Percentiles rank a stretch among this genome's conserved stretches.
phyloP scores from a whole-genome alignment of 2,797 vertebrate species.

The Anguilla marmorata region DNA sequence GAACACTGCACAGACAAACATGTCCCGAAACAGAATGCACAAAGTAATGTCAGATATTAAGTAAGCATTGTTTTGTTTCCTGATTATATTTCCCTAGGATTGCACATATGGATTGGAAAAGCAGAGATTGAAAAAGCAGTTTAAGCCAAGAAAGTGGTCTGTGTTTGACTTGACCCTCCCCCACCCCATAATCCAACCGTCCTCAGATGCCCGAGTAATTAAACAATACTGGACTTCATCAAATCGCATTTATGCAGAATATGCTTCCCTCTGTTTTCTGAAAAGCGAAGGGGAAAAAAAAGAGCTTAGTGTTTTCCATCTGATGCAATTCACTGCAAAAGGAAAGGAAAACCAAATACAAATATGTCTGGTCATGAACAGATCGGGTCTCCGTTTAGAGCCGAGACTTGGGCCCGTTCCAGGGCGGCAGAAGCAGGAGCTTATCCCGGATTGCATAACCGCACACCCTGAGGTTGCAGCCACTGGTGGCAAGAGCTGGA shows the following conservation, averaged over 20 bases:
- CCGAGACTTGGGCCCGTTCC: neutral
- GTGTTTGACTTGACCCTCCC: neutral
- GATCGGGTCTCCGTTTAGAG: neutral
- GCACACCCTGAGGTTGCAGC: neutral
- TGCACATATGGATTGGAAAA: neutral
- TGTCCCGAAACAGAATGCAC: neutral
- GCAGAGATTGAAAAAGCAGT: neutral
- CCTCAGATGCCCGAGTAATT: conserved; percentile 2
- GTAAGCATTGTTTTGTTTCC: neutral
- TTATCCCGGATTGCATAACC: conserved; percentile 23
- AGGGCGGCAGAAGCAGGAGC: neutral
- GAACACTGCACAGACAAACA: neutral
- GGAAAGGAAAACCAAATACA: conserved; percentile 10
- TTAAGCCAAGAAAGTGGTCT: neutral
- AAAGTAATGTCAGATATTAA: neutral
- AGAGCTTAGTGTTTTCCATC: neutral
- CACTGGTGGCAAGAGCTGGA: neutral
- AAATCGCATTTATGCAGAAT: neutral
- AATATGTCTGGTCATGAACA: neutral
- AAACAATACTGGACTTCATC: neutral
- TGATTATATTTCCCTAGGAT: neutral
- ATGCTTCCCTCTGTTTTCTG: neutral
- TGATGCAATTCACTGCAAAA: neutral
- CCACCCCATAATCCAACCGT: neutral
- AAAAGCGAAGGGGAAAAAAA: neutral